Evolutionary conservation across 2,888 invertebrate species (phyloP).

Genomic region (Drosophila quinaria): DNA sequence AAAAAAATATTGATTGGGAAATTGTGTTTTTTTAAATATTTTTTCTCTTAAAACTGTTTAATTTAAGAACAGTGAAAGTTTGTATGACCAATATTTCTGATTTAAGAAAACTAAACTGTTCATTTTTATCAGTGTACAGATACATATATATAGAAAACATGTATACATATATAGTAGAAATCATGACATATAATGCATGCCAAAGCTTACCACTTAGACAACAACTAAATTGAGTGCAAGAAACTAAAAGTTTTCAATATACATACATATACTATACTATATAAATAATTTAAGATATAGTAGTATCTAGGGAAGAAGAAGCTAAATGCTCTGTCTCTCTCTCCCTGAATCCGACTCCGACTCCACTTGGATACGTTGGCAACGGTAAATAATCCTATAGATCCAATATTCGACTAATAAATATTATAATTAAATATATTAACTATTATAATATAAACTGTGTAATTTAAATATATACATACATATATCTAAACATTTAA

Average conservation of each 20-base stretch:
- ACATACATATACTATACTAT: slow-evolving; percentile 14
- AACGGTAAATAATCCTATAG: slow-evolving; percentile 62
- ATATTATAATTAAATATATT: slow-evolving; percentile 16
- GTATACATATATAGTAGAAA: slow-evolving; percentile 59
- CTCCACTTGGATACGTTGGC: slow-evolving; percentile 10
- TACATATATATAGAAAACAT: slow-evolving; percentile 23
- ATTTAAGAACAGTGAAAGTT: not conserved
- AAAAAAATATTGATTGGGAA: not conserved
- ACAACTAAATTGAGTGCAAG: slow-evolving; percentile 73
- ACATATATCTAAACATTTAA: slow-evolving; percentile 48
- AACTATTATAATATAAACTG: slow-evolving; percentile 45
- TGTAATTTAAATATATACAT: slow-evolving; percentile 65
- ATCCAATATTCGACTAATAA: slow-evolving; percentile 58
- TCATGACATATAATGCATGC: slow-evolving; percentile 85
- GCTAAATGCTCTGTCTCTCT: slow-evolving; percentile 5
- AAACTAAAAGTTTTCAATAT: slow-evolving; percentile 70
- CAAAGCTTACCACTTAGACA: slow-evolving; percentile 83
- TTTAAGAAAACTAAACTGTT: not conserved
- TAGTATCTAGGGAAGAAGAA: slow-evolving; percentile 20
- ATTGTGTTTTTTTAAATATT: not conserved
- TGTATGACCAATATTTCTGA: not conserved
- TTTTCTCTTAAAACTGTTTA: not conserved
- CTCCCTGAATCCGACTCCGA: slow-evolving; percentile 12
- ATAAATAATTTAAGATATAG: slow-evolving; percentile 29
- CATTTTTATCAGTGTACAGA: slow-evolving; percentile 2